phyloP scores from a whole-genome alignment of 2,113 vertebrate species.

The chimpanzee (Pan troglodytes) region NHGRI_mPanTro3-v2.1_pri NC_072411.2:96341501-96342000 shows the following conservation, averaged over 20 bases:
- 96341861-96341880: not conserved
- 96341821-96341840: not conserved
- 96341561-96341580: not conserved
- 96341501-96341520: not conserved
- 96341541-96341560: not conserved
- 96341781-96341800: not conserved
- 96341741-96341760: not conserved
- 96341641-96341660: no score
- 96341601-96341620: not conserved
- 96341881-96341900: not conserved
- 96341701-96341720: not conserved
- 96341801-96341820: not conserved
- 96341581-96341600: not conserved
- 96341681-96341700: no score
- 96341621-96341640: not conserved
- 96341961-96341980: not conserved
- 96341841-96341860: not conserved
- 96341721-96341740: not conserved
- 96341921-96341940: not conserved
- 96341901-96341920: not conserved
- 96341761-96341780: not conserved
- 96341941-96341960: not conserved
- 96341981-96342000: not conserved
- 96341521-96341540: not conserved
- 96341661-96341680: not conserved